These are phyloP conservation scores for Poicephalus gulielmi DNA, from an alignment of 2,113 vertebrate species.

Conservation along the genomic window DNA sequence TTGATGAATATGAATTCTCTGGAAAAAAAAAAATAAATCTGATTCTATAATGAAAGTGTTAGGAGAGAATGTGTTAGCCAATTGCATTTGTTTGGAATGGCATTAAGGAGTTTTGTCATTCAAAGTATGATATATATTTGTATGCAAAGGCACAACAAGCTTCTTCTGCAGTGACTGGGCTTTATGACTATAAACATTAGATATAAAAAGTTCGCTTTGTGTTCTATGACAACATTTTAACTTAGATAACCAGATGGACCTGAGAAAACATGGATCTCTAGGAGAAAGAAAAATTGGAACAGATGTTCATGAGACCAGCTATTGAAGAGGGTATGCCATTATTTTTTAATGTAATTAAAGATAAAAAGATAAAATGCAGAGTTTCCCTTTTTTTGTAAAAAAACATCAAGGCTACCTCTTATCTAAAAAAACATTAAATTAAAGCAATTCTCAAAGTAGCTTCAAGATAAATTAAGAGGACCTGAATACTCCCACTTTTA, in stretches of 20 bases:
- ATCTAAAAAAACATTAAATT: not conserved
- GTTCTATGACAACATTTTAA: not conserved
- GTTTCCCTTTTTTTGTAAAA: not conserved
- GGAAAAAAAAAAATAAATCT: not conserved
- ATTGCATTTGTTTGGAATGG: not conserved
- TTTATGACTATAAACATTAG: not conserved
- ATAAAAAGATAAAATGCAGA: not conserved
- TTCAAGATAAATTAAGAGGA: not conserved
- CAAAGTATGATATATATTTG: not conserved
- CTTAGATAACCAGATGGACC: not conserved
- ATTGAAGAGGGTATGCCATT: not conserved
- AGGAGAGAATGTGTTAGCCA: not conserved
- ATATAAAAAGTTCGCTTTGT: not conserved
- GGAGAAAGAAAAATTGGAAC: not conserved
- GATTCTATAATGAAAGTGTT: not conserved
- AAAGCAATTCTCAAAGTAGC: not conserved
- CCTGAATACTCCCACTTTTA: not conserved
- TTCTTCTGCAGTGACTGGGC: not conserved
- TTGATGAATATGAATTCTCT: not conserved
- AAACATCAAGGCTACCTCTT: not conserved
- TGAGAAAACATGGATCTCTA: not conserved
- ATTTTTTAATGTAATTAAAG: not conserved
- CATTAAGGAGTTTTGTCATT: not conserved
- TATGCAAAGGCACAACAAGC: not conserved
- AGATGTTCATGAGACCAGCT: not conserved